Evolutionary conservation across 2,888 invertebrate genomes (phyloP).

Genomic region (Physocephala rufipes): DNA sequence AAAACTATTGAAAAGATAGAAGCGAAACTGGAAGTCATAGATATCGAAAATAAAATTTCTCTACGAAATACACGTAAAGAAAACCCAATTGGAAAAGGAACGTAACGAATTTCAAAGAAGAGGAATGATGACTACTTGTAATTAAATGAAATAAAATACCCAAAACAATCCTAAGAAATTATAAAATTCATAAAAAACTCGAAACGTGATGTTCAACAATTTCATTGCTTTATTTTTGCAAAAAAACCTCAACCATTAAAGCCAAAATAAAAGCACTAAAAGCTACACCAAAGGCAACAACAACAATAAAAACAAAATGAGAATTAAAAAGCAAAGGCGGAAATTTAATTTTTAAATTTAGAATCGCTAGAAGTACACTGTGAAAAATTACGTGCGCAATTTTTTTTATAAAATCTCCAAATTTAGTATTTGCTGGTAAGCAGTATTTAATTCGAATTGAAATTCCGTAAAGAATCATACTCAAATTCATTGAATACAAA

Average conservation of each 20-base stretch:
- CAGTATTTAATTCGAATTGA: too few relatives aligned
- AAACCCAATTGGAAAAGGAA: too few relatives aligned
- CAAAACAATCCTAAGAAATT: background rate
- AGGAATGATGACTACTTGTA: too few relatives aligned
- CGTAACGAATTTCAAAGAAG: too few relatives aligned
- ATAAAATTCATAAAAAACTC: constrained; percentile 3
- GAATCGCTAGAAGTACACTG: constrained; percentile 7
- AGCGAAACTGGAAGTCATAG: background rate
- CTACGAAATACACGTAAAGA: background rate
- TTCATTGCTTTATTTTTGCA: background rate
- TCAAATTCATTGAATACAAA: too few relatives aligned
- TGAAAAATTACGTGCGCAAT: too few relatives aligned
- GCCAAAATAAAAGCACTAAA: constrained; percentile 5
- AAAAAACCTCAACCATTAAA: constrained; percentile 5
- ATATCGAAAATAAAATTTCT: background rate
- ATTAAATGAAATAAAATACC: background rate
- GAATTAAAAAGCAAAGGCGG: background rate
- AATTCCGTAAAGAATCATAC: too few relatives aligned
- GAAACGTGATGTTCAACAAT: background rate
- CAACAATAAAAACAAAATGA: constrained; percentile 5
- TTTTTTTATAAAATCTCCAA: too few relatives aligned
- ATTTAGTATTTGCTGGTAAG: too few relatives aligned
- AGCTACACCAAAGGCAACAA: too few relatives aligned
- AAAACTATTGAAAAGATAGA: background rate
- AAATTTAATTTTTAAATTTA: constrained; percentile 22